Conservation (phyloP, 1,140 invertebrate genomes). For the Lepidurus apus region DNA sequence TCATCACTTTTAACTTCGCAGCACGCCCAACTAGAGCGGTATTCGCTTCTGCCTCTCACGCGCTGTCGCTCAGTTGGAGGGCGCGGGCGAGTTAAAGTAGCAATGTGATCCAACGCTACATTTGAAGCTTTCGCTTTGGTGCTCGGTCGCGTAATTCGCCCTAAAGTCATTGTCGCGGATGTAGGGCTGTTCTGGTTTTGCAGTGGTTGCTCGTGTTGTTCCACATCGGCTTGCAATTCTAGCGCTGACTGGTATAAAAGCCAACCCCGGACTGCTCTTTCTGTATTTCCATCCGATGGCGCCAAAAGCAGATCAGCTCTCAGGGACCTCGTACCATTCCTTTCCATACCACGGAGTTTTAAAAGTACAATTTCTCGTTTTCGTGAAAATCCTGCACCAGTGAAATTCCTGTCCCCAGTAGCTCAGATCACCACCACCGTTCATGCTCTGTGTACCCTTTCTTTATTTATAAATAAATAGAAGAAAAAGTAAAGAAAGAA, state of each 20-base stretch:
- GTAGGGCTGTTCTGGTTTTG: background rate
- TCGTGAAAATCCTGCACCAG: background rate
- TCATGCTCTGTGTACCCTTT: conserved; percentile 26
- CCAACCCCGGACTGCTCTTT: conserved; percentile 45
- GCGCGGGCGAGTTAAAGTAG: background rate
- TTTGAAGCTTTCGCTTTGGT: background rate
- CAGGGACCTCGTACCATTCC: background rate
- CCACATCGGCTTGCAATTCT: conserved; percentile 48
- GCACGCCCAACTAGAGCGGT: background rate
- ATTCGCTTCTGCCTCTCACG: background rate
- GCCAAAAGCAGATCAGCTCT: conserved; percentile 41
- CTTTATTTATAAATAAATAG: conserved; percentile 18
- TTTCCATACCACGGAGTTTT: conserved; percentile 18
- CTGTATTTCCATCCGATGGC: background rate
- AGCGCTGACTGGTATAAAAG: conserved; percentile 49
- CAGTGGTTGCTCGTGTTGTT: conserved; percentile 36
- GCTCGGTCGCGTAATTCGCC: background rate
- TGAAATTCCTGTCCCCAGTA: conserved; percentile 33
- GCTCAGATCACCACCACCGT: conserved; percentile 28
- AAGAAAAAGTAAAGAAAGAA: conserved; percentile 7
- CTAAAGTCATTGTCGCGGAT: background rate
- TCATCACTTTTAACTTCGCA: background rate
- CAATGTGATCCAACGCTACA: background rate
- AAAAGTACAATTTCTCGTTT: conserved; percentile 36
- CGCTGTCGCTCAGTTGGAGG: background rate